Evolutionary conservation across 2,888 invertebrate species (phyloP).

Genomic region (Torymus texanus): DNA sequence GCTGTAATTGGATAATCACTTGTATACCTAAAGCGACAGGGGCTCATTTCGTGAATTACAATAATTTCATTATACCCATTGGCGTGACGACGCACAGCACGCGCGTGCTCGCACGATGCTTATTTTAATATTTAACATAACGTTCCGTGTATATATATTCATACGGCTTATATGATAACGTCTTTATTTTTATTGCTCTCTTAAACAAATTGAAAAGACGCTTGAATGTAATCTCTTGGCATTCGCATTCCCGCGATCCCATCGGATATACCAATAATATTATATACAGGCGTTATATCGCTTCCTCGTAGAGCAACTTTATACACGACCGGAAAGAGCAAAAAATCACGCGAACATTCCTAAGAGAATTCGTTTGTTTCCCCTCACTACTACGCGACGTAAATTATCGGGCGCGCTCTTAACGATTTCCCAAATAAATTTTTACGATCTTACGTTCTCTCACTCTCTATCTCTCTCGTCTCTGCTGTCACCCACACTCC

Average conservation of each 20-base stretch:
- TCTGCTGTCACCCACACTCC: no score
- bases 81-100: no score
- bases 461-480: no score
- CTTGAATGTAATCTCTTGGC: background rate
- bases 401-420: constrained; percentile 6
- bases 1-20: no score
- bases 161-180: background rate
- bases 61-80: no score
- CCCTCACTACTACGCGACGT: background rate
- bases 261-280: background rate
- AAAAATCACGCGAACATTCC: no score
- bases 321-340: no score
- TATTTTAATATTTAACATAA: no score
- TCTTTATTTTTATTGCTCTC: constrained; percentile 27
- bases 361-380: constrained; percentile 21
- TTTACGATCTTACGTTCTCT: constrained; percentile 8
- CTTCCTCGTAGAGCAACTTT: constrained; percentile 8
- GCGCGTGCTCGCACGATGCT: no score
- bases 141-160: background rate
- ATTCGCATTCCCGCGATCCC: background rate
- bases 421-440: constrained; percentile 36
- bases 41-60: no score
- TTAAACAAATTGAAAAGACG: constrained; percentile 8
- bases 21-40: no score
- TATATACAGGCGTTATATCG: background rate